A percentile compares a stretch with the other conserved stretches of the same genome.
Conservation (phyloP, 2,797 vertebrate genomes). For the Threskiornis aethiopicus region DNA sequence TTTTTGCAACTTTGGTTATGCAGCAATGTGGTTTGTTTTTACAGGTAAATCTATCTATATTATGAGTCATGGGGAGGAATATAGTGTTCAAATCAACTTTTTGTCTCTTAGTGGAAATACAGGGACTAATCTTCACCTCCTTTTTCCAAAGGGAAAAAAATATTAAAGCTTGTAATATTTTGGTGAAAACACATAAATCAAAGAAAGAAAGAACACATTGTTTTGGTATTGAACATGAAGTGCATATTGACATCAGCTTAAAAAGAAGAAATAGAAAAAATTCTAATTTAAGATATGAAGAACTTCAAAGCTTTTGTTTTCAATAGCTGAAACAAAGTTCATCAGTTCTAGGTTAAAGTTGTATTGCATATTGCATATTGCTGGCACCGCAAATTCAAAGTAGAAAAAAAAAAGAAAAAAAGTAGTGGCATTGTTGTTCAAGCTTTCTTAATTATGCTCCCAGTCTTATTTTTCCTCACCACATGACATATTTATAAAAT, state of each 20-base stretch:
- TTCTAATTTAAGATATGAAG: neutral
- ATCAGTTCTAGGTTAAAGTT: neutral
- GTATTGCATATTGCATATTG: neutral
- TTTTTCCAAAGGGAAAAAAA: neutral
- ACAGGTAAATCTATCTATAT: neutral
- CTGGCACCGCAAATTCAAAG: neutral
- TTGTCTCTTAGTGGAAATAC: neutral
- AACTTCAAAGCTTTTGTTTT: neutral
- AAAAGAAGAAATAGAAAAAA: neutral
- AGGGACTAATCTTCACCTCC: neutral
- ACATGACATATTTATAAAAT: neutral
- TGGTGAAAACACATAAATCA: neutral
- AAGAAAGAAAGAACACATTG: neutral
- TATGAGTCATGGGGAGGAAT: neutral
- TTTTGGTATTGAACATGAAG: neutral
- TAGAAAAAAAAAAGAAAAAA: neutral
- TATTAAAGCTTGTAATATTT: neutral
- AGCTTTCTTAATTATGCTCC: neutral
- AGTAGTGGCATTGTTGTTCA: neutral
- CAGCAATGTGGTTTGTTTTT: neutral
- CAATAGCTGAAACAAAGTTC: neutral
- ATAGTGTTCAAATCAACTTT: neutral
- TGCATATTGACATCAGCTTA: neutral
- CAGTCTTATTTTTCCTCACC: neutral
- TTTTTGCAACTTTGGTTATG: neutral